Base-by-base conservation (phyloP, 2,113 vertebrate genomes). In the Spea bombifrons region DNA sequence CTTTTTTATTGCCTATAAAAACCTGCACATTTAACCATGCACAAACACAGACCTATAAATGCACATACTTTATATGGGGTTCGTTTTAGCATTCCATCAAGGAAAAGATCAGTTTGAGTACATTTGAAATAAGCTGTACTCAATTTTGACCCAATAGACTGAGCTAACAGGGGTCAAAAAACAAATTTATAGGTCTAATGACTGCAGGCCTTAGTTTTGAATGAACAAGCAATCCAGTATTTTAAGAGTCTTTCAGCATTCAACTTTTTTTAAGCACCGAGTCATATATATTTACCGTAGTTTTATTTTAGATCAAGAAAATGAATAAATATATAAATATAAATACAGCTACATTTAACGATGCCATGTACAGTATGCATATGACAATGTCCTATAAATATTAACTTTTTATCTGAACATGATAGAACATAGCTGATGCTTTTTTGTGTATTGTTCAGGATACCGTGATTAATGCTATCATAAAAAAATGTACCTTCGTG, bases 401-500 rank as follows among this genome's bases (percentile, higher is more conserved):
- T 45, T 63, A 78, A 30, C 30, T 30, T 30, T 30, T 30, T 30
- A 30, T 30, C 30, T 30, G 30, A 30, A 30, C 30, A 30, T 30
- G 13, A 61, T n/a, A 55, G 76, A 72, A 64, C 48, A 66, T 71
- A 70, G 69, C 50, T 46, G 17, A 93, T 90, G 91, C 12, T 71
- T 30, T n/a, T 30, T 30, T 30, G 50, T 78, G 53, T 68, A 78
- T 78, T 57, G 13, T 64, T 66, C 55, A 78, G 47, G 59, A 72
- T 49, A 71, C 61, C 49, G 53, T 80, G 71, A 74, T 93, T 92
- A 92, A 92, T 91, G 86, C 84, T 90, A 86, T 84, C 89, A 86
- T 87, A 91, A 89, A 91, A 85, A 75, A 88, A 86, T 8, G 53
- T 88, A 87, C 91, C 88, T 83, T 5, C 59, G 59, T 50, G 16